Base-by-base conservation (phyloP, 2,797 vertebrate species). In the Uromys caudimaculatus region DNA sequence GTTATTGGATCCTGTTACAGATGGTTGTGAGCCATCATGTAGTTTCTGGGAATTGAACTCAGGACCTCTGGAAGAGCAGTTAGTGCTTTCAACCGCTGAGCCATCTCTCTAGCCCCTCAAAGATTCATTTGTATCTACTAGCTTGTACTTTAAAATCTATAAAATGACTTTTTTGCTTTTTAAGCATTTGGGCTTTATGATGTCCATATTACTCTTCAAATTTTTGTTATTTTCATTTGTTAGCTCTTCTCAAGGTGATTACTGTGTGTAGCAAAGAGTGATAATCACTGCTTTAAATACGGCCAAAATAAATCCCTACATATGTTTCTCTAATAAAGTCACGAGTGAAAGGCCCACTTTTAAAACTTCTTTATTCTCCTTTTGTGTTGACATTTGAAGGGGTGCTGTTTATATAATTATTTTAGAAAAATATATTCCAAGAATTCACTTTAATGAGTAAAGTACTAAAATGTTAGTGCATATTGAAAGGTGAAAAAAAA, bases 321-420 rank as follows among this genome's bases (percentile, higher is more conserved):
- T 69, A 44, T 62, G 41, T 91, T 84, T 94, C n/a, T 85, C 78
- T 60, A 76, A 69, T 81, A 91, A 89, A 79, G 58, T 87, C 24
- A 94, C 50, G 4, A 73, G n/a, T 78, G 73, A 81, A 81, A 47
- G 19, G n/a, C n/a, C 79, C 32, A 52, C 11, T 85, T 50, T 50
- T 32, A 3, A 64, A 91, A 50, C 9, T 0, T 52, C 44, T 85
- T 75, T 24, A 69, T 32, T 81, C 6, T 32, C 4, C 62, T 82
- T 47, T 47, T 50, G 29, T 85, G 3, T 71, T 5, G 69, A 58
- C 81, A 71, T 3, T 91, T 13, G 47, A 86, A 77, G 21, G 1
- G 0, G 1, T 90, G 93, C 79, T 76, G 1, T 47, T 95, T 89
- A 58, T 84, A 85, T 60, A 76, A 41, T 9, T 50, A 84, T 62